These are phyloP conservation scores for Drosophila miranda DNA, from an alignment of 1,140 invertebrate genomes.

Conservation along the genomic window DNA sequence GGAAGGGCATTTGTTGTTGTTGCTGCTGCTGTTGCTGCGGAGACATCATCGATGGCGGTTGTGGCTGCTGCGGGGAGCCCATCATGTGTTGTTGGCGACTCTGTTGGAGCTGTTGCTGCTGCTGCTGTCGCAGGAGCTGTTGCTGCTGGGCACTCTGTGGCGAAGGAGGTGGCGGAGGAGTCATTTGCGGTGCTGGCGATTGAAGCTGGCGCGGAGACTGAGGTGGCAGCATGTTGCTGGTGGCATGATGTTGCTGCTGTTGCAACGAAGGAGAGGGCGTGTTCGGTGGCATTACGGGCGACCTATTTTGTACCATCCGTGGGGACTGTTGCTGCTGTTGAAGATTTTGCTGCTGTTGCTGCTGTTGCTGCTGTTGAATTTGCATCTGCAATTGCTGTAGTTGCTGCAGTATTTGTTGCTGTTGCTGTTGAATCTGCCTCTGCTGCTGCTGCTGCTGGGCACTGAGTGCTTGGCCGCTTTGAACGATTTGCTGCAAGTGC, in stretches of 20 bases:
- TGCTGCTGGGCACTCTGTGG: conserved; percentile 82
- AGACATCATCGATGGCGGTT: conserved; percentile 59
- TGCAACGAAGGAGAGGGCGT: conserved; percentile 65
- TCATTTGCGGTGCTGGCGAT: conserved; percentile 81
- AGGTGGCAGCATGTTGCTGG: conserved; percentile 66
- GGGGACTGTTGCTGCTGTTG: conserved; percentile 82
- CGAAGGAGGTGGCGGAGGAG: conserved; percentile 74
- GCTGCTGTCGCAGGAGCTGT: conserved; percentile 65
- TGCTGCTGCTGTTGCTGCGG: conserved; percentile 69
- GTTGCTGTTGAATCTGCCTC: conserved; percentile 51
- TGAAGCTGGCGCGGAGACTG: conserved; percentile 76
- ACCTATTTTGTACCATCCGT: conserved; percentile 77
- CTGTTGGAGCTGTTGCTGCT: conserved; percentile 61
- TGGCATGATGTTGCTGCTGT: conserved; percentile 66
- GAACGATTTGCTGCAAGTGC: conserved; percentile 80
- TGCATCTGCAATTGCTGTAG: conserved; percentile 67
- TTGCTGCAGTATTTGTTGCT: conserved; percentile 58
- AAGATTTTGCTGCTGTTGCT: conserved; percentile 66
- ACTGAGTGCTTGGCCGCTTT: conserved; percentile 67
- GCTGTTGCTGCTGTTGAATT: conserved; percentile 69
- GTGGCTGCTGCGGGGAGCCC: conserved; percentile 67
- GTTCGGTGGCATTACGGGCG: conserved; percentile 65
- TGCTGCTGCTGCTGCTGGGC: conserved; percentile 72
- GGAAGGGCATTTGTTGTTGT: conserved; percentile 58
- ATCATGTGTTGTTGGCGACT: conserved; percentile 68